Percentiles rank a stretch among this genome's conserved stretches.
Conservation (phyloP, 37 sponge, comb jelly and placozoan species). For the Tethya wilhelma region DNA sequence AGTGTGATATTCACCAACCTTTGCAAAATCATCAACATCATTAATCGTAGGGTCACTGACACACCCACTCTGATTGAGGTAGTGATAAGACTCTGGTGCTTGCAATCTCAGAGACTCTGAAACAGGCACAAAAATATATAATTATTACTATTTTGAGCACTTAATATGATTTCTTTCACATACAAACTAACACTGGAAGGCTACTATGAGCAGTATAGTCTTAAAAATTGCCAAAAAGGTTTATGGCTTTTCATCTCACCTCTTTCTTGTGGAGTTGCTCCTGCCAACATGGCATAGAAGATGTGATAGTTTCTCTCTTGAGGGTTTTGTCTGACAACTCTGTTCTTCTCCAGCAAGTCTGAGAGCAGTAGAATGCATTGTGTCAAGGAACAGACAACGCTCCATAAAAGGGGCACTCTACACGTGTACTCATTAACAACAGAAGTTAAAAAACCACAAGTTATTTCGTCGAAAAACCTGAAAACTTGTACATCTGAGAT, state of each 20-base stretch:
- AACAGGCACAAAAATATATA: background rate
- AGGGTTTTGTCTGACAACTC: slow-evolving; percentile 95
- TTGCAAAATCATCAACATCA: slow-evolving; percentile 64
- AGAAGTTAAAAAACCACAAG: too few species aligned
- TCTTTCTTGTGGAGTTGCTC: slow-evolving; percentile 61
- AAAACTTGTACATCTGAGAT: too few species aligned
- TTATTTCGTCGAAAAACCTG: too few species aligned
- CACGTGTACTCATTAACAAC: too few species aligned
- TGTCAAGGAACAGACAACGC: slow-evolving; percentile 46
- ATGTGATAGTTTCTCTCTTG: slow-evolving; percentile 97
- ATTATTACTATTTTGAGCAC: too few species aligned
- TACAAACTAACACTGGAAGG: background rate
- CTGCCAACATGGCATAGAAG: slow-evolving; percentile 85
- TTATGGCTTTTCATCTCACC: slow-evolving; percentile 10
- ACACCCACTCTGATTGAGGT: slow-evolving; percentile 91
- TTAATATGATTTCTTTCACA: background rate
- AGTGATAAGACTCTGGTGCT: slow-evolving; percentile 71
- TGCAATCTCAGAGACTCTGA: slow-evolving; percentile 53
- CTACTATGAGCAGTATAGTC: too few species aligned
- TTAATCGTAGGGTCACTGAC: slow-evolving; percentile 87
- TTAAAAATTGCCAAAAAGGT: too few species aligned
- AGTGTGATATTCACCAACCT: slow-evolving; percentile 21
- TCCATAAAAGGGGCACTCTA: too few species aligned
- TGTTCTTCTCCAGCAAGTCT: slow-evolving; percentile 89
- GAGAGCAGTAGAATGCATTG: background rate